Percentiles rank a stretch among this genome's conserved stretches.
These are phyloP conservation scores for Axinella damicornis DNA, from an alignment of 37 sponge, comb jelly and placozoan species.

Conservation along the genomic window DNA sequence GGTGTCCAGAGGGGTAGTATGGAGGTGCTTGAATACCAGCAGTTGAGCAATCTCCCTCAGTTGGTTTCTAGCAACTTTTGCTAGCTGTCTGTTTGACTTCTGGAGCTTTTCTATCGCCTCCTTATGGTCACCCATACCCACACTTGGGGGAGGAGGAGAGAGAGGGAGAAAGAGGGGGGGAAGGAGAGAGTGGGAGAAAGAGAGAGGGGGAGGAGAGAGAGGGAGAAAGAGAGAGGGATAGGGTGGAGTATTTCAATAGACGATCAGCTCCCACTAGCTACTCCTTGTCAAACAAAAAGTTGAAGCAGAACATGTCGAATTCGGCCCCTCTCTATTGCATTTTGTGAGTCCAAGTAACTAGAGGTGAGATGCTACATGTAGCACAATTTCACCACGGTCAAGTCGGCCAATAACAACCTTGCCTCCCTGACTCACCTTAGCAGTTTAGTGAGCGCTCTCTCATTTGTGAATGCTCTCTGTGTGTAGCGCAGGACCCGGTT, in stretches of 20 bases:
- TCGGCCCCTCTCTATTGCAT: too few relatives aligned
- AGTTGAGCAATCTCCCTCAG: conserved; percentile 87
- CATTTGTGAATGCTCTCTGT: conserved; percentile 49
- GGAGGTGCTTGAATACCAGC: conserved; percentile 54
- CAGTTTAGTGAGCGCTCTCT: conserved; percentile 75
- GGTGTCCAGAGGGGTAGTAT: conserved; percentile 39
- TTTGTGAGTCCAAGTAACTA: too few relatives aligned
- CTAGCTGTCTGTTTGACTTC: conserved; percentile 17
- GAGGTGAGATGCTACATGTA: too few relatives aligned
- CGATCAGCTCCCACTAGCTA: too few relatives aligned
- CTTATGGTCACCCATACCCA: conserved; percentile 73
- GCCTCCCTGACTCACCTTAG: conserved; percentile 88
- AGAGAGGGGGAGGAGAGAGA: background rate
- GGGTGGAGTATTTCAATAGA: too few relatives aligned
- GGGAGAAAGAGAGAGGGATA: background rate
- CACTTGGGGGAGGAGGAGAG: too few relatives aligned
- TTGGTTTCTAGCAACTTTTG: conserved; percentile 47
- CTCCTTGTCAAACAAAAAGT: too few relatives aligned
- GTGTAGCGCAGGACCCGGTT: conserved; percentile 71
- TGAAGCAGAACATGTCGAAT: too few relatives aligned
- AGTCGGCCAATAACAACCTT: too few relatives aligned
- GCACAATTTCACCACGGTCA: too few relatives aligned
- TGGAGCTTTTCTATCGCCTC: conserved; percentile 64
- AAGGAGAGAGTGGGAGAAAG: too few relatives aligned
- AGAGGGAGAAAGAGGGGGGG: background rate